phyloP scores from a whole-genome alignment of 1,140 invertebrate species.

The Drosophila elegans region DNA sequence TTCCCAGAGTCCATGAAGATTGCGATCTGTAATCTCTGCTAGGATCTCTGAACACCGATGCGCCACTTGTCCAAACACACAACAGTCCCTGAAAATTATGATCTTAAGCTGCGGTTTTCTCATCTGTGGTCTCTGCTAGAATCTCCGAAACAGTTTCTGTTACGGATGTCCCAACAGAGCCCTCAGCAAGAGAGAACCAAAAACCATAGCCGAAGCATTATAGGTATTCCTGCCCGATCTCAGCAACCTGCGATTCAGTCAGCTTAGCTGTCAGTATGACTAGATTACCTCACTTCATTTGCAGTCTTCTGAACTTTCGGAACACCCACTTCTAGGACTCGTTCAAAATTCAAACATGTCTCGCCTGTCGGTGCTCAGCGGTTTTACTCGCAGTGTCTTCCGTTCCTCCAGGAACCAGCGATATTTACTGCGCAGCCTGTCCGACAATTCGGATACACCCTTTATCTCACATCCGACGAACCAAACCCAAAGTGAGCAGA shows the following conservation, averaged over 20 bases:
- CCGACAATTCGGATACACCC: background rate
- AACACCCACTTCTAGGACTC: background rate
- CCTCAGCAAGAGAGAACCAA: background rate
- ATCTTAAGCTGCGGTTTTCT: too few species aligned
- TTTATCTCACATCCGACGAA: too few species aligned
- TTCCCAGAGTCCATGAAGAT: background rate
- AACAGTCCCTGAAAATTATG: too few species aligned
- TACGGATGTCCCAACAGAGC: background rate
- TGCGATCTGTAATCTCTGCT: too few species aligned
- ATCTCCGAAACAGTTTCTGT: background rate
- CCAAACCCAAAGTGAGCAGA: background rate
- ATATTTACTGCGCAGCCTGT: constrained; percentile 1
- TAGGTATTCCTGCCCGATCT: background rate
- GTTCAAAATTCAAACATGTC: constrained; percentile 31
- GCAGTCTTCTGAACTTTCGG: background rate
- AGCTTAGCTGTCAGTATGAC: background rate
- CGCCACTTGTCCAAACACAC: too few species aligned
- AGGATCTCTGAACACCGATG: background rate
- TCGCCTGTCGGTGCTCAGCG: constrained; percentile 8
- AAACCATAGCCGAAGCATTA: background rate
- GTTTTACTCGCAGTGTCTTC: background rate
- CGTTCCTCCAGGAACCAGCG: background rate
- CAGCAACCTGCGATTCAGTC: constrained; percentile 3
- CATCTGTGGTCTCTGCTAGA: background rate
- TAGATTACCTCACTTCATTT: background rate